Conservation (phyloP, 1,140 invertebrate species). For the Argopecten irradians region DNA sequence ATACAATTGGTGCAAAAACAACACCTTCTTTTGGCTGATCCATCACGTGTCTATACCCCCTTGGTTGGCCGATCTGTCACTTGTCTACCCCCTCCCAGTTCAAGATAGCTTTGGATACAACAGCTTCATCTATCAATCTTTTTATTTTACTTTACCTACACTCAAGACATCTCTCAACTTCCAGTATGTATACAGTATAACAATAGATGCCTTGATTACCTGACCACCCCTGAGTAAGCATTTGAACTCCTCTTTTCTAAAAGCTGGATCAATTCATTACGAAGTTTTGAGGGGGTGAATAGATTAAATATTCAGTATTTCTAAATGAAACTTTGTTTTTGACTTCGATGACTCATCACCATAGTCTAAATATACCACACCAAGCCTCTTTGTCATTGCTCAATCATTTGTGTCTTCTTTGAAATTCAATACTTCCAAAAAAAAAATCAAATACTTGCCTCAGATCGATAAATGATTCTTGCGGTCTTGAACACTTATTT, state of each 20-base stretch:
- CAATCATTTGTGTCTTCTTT: too few species aligned
- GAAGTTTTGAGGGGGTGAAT: too few species aligned
- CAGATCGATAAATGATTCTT: background rate
- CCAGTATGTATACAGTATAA: background rate
- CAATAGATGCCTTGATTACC: too few species aligned
- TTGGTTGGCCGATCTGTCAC: too few species aligned
- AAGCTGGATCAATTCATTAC: too few species aligned
- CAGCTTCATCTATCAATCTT: background rate
- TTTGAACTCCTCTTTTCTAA: too few species aligned
- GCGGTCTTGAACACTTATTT: background rate
- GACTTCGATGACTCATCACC: background rate
- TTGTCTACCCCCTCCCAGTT: background rate
- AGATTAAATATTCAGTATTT: background rate
- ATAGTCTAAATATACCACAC: background rate
- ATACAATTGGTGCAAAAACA: constrained; percentile 22
- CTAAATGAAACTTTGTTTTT: background rate
- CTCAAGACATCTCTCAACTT: background rate
- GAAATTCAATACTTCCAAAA: background rate
- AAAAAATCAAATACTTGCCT: background rate
- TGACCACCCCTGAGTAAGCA: too few species aligned
- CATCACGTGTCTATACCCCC: background rate
- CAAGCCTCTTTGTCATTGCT: background rate
- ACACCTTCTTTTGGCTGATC: background rate
- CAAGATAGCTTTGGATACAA: background rate
- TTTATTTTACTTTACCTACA: background rate